A percentile compares a stretch with the other conserved stretches of the same genome.
These are phyloP conservation scores for Lethocerus indicus DNA, from an alignment of 1,140 invertebrate genomes.

Conservation along the genomic window DNA sequence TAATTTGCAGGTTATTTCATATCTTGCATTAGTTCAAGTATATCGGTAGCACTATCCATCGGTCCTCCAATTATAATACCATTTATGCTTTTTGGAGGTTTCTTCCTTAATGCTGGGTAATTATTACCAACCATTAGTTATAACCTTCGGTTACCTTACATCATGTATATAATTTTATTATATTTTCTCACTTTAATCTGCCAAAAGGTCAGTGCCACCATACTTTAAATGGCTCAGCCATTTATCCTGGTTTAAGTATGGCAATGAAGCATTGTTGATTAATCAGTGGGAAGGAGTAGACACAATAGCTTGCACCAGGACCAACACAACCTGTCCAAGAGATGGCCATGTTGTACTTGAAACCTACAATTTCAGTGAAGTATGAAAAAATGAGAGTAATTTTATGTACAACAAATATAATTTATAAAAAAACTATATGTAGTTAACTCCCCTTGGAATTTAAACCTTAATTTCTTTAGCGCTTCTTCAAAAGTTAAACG, in stretches of 20 bases:
- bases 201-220: slow-evolving; percentile 59
- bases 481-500: too few relatives aligned
- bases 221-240: slow-evolving; percentile 87
- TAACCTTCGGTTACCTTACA: neutral
- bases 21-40: slow-evolving; percentile 61
- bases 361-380: slow-evolving; percentile 58
- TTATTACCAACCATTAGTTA: slow-evolving; percentile 19
- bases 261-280: slow-evolving; percentile 80
- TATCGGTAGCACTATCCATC: slow-evolving; percentile 72
- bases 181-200: neutral
- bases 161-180: neutral
- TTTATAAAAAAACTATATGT: too few relatives aligned
- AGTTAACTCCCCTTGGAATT: too few relatives aligned
- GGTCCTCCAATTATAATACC: slow-evolving; percentile 84
- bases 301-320: slow-evolving; percentile 47
- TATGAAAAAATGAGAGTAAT: too few relatives aligned
- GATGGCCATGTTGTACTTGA: slow-evolving; percentile 61
- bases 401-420: too few relatives aligned
- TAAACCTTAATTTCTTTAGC: too few relatives aligned
- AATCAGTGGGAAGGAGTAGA: slow-evolving; percentile 79
- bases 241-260: slow-evolving; percentile 90
- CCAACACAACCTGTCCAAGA: slow-evolving; percentile 52
- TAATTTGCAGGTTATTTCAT: slow-evolving; percentile 63
- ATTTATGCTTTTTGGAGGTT: slow-evolving; percentile 86
- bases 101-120: slow-evolving; percentile 83